Evolutionary conservation across 2,888 invertebrate species (phyloP).

Genomic region (Eucera pruinosa): DNA sequence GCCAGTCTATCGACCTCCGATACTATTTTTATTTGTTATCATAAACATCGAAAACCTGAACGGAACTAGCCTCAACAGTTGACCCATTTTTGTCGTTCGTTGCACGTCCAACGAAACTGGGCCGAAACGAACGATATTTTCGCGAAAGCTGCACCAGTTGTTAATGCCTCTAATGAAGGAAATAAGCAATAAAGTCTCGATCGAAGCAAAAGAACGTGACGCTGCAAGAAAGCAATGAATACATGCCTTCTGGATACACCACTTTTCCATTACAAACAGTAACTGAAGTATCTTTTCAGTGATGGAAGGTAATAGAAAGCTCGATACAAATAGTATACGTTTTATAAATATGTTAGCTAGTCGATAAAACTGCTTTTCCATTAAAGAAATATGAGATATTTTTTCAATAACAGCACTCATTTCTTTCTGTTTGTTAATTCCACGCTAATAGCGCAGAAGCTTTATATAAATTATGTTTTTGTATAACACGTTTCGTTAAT

Average conservation of each 20-base stretch:
- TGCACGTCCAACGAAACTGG: slow-evolving; percentile 12
- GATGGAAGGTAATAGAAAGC: slow-evolving; percentile 3
- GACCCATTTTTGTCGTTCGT: slow-evolving; percentile 33
- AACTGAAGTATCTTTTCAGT: not conserved
- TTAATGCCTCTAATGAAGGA: slow-evolving; percentile 4
- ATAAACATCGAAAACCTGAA: slow-evolving; percentile 48
- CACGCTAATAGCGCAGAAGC: no score
- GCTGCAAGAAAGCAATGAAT: slow-evolving; percentile 28
- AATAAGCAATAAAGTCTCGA: slow-evolving; percentile 14
- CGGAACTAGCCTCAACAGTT: slow-evolving; percentile 16
- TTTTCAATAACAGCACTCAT: not conserved
- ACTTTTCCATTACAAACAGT: not conserved
- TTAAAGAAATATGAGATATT: not conserved
- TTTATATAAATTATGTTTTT: no score
- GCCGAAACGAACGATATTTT: slow-evolving; percentile 20
- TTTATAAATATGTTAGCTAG: not conserved
- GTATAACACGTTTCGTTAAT: no score
- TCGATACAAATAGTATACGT: not conserved
- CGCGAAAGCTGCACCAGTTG: slow-evolving; percentile 19
- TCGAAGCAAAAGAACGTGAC: not conserved
- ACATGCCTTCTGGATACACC: not conserved
- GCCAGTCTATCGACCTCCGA: slow-evolving; percentile 40
- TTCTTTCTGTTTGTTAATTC: no score
- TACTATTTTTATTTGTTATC: slow-evolving; percentile 52
- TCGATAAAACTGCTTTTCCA: not conserved